phyloP scores from a whole-genome alignment of 2,888 invertebrate species.

The Leptinotarsa haldemani region DNA sequence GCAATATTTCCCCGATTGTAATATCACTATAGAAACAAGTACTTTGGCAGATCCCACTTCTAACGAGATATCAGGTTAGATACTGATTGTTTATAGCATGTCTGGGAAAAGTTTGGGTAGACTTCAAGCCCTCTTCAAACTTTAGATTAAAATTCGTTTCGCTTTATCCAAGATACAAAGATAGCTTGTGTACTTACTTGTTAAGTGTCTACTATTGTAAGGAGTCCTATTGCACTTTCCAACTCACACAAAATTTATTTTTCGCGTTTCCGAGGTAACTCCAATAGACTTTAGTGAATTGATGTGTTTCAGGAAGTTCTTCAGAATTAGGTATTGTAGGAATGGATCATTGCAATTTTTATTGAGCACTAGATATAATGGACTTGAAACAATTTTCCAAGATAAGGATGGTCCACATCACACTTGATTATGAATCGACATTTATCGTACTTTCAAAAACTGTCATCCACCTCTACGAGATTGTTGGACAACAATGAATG shows the following conservation, averaged over 20 bases:
- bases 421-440: no score
- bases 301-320: background rate
- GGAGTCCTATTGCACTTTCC: slow-evolving; percentile 33
- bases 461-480: no score
- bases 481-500: no score
- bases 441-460: no score
- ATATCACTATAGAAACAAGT: slow-evolving; percentile 33
- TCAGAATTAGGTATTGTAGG: background rate
- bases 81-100: slow-evolving; percentile 54
- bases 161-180: slow-evolving; percentile 38
- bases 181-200: slow-evolving; percentile 41
- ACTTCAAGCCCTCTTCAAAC: slow-evolving; percentile 50
- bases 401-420: no score
- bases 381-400: no score
- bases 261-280: slow-evolving; percentile 11
- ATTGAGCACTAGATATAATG: background rate
- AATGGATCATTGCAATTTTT: background rate
- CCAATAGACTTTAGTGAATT: background rate
- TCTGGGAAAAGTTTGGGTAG: slow-evolving; percentile 50
- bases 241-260: slow-evolving; percentile 32
- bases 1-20: slow-evolving; percentile 3
- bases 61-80: slow-evolving; percentile 45
- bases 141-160: slow-evolving; percentile 51
- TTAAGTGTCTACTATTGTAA: slow-evolving; percentile 40
- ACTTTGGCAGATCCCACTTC: slow-evolving; percentile 26